Percentiles rank a stretch among this genome's conserved stretches.
phyloP scores from a whole-genome alignment of 37 sponge, comb jelly and placozoan species.

The Diacarnus erythraeanus region DNA sequence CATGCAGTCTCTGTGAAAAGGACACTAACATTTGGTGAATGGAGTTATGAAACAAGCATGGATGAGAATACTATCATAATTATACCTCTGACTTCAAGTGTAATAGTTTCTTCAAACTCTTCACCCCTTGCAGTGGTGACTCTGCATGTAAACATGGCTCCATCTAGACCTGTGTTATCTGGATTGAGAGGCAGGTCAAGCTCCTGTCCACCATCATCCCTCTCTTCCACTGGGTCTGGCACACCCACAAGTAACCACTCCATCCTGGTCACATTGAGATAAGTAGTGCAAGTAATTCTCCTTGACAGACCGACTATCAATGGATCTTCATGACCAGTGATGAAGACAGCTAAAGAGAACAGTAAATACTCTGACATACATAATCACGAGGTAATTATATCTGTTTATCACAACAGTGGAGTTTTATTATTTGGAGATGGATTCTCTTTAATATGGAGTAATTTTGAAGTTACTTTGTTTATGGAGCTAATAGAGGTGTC shows the following conservation, averaged over 20 bases:
- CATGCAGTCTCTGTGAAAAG: too few species aligned
- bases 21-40: too few species aligned
- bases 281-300: slow-evolving; percentile 3
- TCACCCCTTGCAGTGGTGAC: not conserved
- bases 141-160: not conserved
- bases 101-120: not conserved
- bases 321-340: slow-evolving; percentile 6
- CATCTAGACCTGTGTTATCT: not conserved
- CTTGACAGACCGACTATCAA: not conserved
- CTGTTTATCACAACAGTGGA: too few species aligned
- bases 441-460: too few species aligned
- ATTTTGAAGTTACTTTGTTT: too few species aligned
- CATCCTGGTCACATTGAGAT: not conserved
- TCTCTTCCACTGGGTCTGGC: slow-evolving; percentile 1
- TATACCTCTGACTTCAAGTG: not conserved
- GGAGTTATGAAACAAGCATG: too few species aligned
- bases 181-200: not conserved
- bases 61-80: too few species aligned
- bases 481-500: too few species aligned
- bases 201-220: not conserved
- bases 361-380: too few species aligned
- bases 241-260: slow-evolving; percentile 23
- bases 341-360: too few species aligned
- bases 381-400: too few species aligned
- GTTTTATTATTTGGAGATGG: too few species aligned